phyloP scores from a whole-genome alignment of 2,113 vertebrate genomes.

The Zeus faber region DNA sequence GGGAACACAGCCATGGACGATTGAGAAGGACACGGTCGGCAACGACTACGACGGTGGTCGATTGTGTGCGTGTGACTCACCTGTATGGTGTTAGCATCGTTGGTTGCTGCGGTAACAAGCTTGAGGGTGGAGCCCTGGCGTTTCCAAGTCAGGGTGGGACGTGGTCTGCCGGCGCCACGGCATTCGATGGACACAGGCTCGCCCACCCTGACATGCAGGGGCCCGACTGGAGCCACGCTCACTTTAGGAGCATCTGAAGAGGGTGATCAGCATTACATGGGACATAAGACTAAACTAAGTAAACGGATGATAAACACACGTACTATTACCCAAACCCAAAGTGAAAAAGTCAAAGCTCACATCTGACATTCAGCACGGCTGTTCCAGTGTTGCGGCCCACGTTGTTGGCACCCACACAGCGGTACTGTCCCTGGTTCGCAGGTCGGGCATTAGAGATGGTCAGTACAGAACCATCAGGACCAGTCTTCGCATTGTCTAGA shows the following conservation, averaged over 20 bases:
- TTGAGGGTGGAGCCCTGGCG: slow-evolving; percentile 74
- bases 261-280: no score
- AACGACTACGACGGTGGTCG: background rate
- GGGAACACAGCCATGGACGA: no score
- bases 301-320: background rate
- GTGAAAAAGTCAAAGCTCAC: slow-evolving; percentile 62
- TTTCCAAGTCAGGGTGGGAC: slow-evolving; percentile 83
- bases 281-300: no score
- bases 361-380: slow-evolving; percentile 79
- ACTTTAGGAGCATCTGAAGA: slow-evolving; percentile 82
- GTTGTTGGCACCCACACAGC: slow-evolving; percentile 80
- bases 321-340: background rate
- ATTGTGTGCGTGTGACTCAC: slow-evolving; percentile 10
- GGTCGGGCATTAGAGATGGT: slow-evolving; percentile 69
- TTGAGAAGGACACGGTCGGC: no score
- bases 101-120: slow-evolving; percentile 63
- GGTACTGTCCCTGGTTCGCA: slow-evolving; percentile 86
- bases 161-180: slow-evolving; percentile 80
- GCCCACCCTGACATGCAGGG: slow-evolving; percentile 77
- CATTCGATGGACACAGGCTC: slow-evolving; percentile 83
- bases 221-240: slow-evolving; percentile 79
- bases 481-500: slow-evolving; percentile 84
- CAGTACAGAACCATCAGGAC: slow-evolving; percentile 80
- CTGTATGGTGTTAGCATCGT: slow-evolving; percentile 69
- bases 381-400: slow-evolving; percentile 73